Conservation (phyloP, 2,113 vertebrate species). For the Ciconia boyciana region DNA sequence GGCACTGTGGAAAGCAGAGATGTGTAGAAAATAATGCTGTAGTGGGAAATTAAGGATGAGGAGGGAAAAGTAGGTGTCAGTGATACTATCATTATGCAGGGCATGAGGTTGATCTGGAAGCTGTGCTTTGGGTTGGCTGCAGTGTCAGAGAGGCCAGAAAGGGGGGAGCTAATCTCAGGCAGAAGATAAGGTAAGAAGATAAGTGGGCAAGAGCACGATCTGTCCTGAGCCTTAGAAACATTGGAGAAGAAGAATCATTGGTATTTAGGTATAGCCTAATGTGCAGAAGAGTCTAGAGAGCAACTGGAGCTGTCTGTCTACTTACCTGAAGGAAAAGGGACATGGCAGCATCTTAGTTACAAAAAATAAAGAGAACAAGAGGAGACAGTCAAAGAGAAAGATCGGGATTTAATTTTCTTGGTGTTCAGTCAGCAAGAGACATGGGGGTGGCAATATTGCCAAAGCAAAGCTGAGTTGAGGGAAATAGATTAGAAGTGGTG, state of each 20-base stretch:
- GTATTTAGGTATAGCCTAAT: background rate
- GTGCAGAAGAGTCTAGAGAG: background rate
- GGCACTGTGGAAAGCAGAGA: background rate
- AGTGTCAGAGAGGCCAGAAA: background rate
- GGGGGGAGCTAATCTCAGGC: background rate
- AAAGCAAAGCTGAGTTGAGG: conserved; percentile 25
- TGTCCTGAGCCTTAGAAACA: background rate
- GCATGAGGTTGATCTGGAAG: background rate
- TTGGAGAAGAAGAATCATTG: background rate
- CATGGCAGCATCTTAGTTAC: background rate
- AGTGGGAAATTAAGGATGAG: background rate
- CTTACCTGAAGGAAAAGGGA: background rate
- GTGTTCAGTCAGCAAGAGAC: conserved; percentile 28
- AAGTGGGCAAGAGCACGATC: background rate
- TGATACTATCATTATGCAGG: background rate
- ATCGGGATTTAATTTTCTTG: conserved; percentile 13
- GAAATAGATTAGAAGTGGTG: conserved; percentile 2
- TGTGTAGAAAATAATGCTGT: background rate
- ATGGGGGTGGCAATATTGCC: conserved; percentile 26
- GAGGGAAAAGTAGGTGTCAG: background rate
- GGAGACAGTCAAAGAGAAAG: background rate
- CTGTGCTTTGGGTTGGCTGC: background rate
- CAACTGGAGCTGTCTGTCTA: background rate
- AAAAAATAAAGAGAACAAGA: background rate
- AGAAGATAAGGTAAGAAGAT: background rate